Conservation (phyloP, 2,797 vertebrate genomes). For the Clarias fuscus region DNA sequence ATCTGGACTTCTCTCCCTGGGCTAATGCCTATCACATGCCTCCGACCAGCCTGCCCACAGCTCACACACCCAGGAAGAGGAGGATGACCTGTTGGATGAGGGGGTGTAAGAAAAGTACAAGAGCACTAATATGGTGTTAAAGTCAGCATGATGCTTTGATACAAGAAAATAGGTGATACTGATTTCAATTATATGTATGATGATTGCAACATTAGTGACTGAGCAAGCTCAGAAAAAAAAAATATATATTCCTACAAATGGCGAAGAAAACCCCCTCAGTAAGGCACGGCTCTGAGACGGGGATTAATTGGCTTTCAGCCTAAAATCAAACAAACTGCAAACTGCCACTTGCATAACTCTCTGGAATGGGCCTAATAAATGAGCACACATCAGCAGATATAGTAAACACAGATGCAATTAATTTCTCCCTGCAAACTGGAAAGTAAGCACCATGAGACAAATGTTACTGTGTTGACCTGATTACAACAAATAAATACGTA, state of each 20-base stretch:
- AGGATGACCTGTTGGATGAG: slow-evolving; percentile 53
- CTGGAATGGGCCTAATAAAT: slow-evolving; percentile 68
- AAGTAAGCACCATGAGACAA: slow-evolving; percentile 60
- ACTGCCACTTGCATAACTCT: slow-evolving; percentile 65
- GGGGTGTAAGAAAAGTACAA: slow-evolving; percentile 34
- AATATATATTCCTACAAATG: slow-evolving; percentile 3
- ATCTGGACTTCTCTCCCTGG: slow-evolving; percentile 73
- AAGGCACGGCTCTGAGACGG: slow-evolving; percentile 43
- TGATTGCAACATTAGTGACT: not conserved
- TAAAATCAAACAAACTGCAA: slow-evolving; percentile 69
- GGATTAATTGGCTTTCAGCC: slow-evolving; percentile 70
- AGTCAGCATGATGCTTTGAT: slow-evolving; percentile 18
- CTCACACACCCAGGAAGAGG: slow-evolving; percentile 55
- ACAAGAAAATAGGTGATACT: slow-evolving; percentile 11
- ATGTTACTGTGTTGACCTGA: slow-evolving; percentile 66
- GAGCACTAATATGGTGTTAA: slow-evolving; percentile 20
- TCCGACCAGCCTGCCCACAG: slow-evolving; percentile 53
- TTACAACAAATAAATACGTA: slow-evolving; percentile 75
- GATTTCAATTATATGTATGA: not conserved
- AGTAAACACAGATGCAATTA: slow-evolving; percentile 55
- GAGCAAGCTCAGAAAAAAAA: slow-evolving; percentile 17
- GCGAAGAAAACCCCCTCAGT: slow-evolving; percentile 6
- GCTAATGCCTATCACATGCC: slow-evolving; percentile 72
- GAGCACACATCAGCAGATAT: slow-evolving; percentile 60
- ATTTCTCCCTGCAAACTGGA: slow-evolving; percentile 54